Percentiles rank a stretch among this genome's conserved stretches.
Evolutionary conservation across 2,888 invertebrate species (phyloP).

Genomic region (Stenchaetothrips biformis): DNA sequence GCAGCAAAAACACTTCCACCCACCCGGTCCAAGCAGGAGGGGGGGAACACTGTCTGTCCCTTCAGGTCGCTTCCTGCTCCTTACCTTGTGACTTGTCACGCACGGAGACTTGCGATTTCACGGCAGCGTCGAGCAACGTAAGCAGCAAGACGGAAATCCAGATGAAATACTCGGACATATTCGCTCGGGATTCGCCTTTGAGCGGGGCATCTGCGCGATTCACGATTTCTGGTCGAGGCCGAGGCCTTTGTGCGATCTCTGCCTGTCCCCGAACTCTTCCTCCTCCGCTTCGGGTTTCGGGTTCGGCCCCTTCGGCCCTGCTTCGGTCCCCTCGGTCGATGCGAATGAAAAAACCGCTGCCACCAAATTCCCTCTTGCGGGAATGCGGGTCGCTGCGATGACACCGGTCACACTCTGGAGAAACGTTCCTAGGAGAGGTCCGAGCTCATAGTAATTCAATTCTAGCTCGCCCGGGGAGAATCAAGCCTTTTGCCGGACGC

Average conservation of each 20-base stretch:
- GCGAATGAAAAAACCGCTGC: background rate
- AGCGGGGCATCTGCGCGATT: background rate
- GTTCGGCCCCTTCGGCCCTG: no score
- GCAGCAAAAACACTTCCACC: no score
- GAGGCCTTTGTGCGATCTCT: background rate
- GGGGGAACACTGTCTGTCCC: background rate
- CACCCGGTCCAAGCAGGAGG: background rate
- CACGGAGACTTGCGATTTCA: background rate
- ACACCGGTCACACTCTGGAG: no score
- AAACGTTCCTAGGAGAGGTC: no score
- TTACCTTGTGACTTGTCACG: slow-evolving; percentile 11
- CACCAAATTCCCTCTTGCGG: no score
- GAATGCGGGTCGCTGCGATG: no score
- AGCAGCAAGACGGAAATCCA: background rate
- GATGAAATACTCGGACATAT: background rate
- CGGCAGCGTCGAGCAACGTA: background rate
- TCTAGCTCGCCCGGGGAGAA: no score
- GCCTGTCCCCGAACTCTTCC: no score
- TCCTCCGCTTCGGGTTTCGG: background rate
- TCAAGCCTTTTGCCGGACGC: no score
- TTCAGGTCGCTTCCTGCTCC: background rate
- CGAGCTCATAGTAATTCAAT: no score
- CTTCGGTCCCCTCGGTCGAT: background rate
- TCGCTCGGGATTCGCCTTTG: background rate
- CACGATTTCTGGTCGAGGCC: background rate